These are phyloP conservation scores for Chaetops frenatus DNA, from an alignment of 2,113 vertebrate species.

Conservation along the genomic window DNA sequence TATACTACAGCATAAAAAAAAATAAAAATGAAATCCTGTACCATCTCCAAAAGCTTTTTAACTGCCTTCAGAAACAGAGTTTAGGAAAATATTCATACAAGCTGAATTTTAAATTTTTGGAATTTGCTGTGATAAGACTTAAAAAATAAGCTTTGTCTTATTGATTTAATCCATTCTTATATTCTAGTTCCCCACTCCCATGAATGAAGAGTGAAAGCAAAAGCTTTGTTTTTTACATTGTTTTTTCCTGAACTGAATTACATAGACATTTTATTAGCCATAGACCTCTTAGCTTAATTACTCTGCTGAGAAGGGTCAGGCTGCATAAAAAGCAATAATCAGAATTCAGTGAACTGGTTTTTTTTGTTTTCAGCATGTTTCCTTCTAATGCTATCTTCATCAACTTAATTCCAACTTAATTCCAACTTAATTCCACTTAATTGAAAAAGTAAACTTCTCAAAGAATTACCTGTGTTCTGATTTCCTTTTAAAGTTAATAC, in stretches of 20 bases:
- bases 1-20: background rate
- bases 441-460: background rate
- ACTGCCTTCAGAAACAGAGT: background rate
- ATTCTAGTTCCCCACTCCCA: accelerated
- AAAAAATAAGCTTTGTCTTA: background rate
- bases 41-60: background rate
- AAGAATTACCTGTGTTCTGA: background rate
- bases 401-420: too few relatives aligned
- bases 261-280: background rate
- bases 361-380: background rate
- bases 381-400: background rate
- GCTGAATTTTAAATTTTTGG: background rate
- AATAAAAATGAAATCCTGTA: background rate
- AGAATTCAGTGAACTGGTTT: background rate
- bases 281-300: background rate
- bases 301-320: background rate
- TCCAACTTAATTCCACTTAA: background rate
- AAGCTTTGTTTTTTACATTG: background rate
- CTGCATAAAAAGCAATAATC: background rate
- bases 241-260: background rate
- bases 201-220: background rate
- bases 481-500: background rate
- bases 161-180: background rate
- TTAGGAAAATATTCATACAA: background rate
- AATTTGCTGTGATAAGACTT: background rate